Base-by-base conservation (phyloP, 2,888 invertebrate genomes). In the Micropterix aruncella region DNA sequence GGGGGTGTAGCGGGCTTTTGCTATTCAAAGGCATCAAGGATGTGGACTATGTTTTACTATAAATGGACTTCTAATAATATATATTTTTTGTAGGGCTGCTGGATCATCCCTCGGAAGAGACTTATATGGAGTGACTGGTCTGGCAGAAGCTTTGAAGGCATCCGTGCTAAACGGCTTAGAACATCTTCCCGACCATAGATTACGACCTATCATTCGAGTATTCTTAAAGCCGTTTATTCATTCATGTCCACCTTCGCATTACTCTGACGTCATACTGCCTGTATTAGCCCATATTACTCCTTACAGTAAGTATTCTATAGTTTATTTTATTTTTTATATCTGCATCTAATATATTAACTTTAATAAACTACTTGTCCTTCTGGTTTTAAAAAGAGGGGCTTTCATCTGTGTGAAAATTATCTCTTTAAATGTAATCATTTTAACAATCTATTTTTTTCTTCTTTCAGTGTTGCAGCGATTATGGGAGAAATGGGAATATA, bases 151-250 rank as follows among this genome's bases (percentile, higher is more conserved):
- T 43, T 70, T 94, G 42, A 70, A 80, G 2, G 78, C 77, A 51
- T 82, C 87, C 45, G 75, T 85, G 47, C 74, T 89, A 52, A 72
- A 75, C 43, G 78, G 79, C 53, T 70, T 86, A 46, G 65, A 80
- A 65, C 70, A 70, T 48, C 76, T 93, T 58, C 91, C 93, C 37
- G 92, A 93, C 63, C 84, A 87, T 65, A 78, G 90, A 64, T 66
- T 93, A 56, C 75, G 90, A 45, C 83, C 84, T 2, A 77, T 93
- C 40, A 81, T 91, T 51, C 75, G 92, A 40, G 81, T 83, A 36
- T 91, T 92, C 58, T 70, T 93, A 54, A 89, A 88, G 57, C 85
- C 90, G 16, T 87, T 90, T 55, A 77, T 93, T 52, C 80, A 80
- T 58, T 83, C 83, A 52, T 94, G 93, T 59, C 92, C 92, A 44